A percentile compares a stretch with the other conserved stretches of the same genome.
These are phyloP conservation scores for Philaenus spumarius DNA, from an alignment of 1,140 invertebrate species.

Conservation along the genomic window DNA sequence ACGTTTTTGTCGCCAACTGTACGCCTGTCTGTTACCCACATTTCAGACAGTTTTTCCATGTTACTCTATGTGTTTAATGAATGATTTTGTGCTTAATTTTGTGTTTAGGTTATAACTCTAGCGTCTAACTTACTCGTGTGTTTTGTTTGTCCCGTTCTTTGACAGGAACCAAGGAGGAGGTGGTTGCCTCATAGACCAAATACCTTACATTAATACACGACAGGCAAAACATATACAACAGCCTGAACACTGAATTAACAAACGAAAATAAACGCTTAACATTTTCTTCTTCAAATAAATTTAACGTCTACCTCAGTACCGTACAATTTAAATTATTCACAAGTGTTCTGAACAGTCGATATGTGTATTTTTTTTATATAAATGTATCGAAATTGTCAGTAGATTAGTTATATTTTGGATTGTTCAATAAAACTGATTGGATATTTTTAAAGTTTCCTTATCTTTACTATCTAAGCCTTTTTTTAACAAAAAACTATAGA, in stretches of 20 bases:
- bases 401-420: constrained; percentile 5
- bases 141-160: neutral
- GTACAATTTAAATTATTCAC: neutral
- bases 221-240: neutral
- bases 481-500: too few species aligned
- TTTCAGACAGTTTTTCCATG: too few species aligned
- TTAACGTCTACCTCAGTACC: neutral
- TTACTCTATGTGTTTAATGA: too few species aligned
- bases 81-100: too few species aligned
- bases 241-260: neutral
- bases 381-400: too few species aligned
- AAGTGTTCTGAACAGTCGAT: neutral
- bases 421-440: constrained; percentile 11
- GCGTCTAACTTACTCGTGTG: too few species aligned
- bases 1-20: too few species aligned
- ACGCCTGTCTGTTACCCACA: too few species aligned
- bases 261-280: neutral
- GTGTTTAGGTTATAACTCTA: too few species aligned
- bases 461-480: too few species aligned
- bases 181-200: constrained; percentile 3
- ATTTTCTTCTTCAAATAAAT: neutral
- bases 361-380: too few species aligned
- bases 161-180: constrained; percentile 6
- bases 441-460: neutral
- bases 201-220: neutral